Percentiles rank a stretch among this genome's conserved stretches.
These are phyloP conservation scores for Zaprionus ghesquierei DNA, from an alignment of 1,140 invertebrate genomes.

Conservation along the genomic window DNA sequence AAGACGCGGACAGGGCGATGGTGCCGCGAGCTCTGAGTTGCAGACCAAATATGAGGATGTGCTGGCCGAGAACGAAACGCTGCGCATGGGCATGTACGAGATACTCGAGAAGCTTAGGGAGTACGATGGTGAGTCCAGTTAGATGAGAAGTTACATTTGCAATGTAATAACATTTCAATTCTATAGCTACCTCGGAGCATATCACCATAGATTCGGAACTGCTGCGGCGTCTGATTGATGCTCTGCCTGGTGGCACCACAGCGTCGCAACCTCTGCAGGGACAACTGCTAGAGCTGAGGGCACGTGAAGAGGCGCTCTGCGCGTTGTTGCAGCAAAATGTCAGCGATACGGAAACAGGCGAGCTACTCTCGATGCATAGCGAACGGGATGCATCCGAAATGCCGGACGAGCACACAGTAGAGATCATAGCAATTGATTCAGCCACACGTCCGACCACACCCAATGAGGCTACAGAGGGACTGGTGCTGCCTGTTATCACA, in stretches of 20 bases:
- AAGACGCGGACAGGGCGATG: constrained; percentile 64
- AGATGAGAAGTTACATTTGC: background rate
- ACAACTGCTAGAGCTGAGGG: constrained; percentile 84
- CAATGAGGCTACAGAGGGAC: constrained; percentile 37
- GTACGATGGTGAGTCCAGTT: constrained; percentile 84
- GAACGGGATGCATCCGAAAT: constrained; percentile 67
- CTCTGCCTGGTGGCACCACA: constrained; percentile 73
- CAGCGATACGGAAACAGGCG: constrained; percentile 60
- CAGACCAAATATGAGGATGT: constrained; percentile 82
- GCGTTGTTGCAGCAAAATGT: constrained; percentile 65
- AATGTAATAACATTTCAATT: background rate
- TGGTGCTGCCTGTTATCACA: constrained; percentile 49
- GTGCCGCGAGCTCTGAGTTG: constrained; percentile 66
- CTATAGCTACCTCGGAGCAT: constrained; percentile 71
- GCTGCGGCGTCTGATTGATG: constrained; percentile 85
- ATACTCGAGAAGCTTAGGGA: constrained; percentile 86
- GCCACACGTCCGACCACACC: constrained; percentile 69
- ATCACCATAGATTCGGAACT: constrained; percentile 84
- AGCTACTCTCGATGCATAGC: constrained; percentile 70
- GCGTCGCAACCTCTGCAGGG: constrained; percentile 85
- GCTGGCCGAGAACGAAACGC: constrained; percentile 86
- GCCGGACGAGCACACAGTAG: constrained; percentile 30
- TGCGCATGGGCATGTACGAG: constrained; percentile 86
- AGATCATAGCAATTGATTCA: constrained; percentile 35
- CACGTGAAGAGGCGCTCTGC: constrained; percentile 85